These are phyloP conservation scores for Galeopterus variegatus DNA, from an alignment of 2,113 vertebrate genomes.

Conservation along the genomic window DNA sequence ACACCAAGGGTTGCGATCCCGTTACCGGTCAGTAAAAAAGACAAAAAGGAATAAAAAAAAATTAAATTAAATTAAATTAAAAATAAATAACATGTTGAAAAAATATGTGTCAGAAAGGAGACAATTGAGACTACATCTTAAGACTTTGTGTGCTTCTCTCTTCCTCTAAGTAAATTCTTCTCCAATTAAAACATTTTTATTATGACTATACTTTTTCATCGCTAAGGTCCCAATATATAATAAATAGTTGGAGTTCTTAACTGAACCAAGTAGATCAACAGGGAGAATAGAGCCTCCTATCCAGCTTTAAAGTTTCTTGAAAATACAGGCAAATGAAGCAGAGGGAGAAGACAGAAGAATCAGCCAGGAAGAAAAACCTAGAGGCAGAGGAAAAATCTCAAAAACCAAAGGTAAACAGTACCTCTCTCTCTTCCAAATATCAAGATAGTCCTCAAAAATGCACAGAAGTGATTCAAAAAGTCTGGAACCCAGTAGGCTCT, in stretches of 20 bases:
- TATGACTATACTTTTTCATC: not conserved
- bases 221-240: not conserved
- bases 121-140: not conserved
- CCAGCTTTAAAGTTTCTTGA: slow-evolving; percentile 4
- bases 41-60: too few species aligned
- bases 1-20: too few species aligned
- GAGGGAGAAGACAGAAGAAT: not conserved
- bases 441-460: not conserved
- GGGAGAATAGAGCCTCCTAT: not conserved
- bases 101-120: not conserved
- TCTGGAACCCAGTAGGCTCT: not conserved
- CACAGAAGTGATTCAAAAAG: not conserved
- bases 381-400: not conserved
- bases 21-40: too few species aligned
- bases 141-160: not conserved
- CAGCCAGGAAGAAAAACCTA: not conserved
- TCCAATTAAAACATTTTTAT: slow-evolving; percentile 48
- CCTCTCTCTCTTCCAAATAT: not conserved
- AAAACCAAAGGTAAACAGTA: not conserved
- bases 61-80: too few species aligned
- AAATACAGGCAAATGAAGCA: slow-evolving; percentile 25
- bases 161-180: slow-evolving; percentile 48
- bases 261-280: not conserved
- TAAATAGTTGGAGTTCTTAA: not conserved
- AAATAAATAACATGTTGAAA: too few species aligned